Percentiles rank a stretch among this genome's conserved stretches.
These are phyloP conservation scores for Hyaena hyaena DNA, from an alignment of 2,113 vertebrate genomes.

Conservation along the genomic window DNA sequence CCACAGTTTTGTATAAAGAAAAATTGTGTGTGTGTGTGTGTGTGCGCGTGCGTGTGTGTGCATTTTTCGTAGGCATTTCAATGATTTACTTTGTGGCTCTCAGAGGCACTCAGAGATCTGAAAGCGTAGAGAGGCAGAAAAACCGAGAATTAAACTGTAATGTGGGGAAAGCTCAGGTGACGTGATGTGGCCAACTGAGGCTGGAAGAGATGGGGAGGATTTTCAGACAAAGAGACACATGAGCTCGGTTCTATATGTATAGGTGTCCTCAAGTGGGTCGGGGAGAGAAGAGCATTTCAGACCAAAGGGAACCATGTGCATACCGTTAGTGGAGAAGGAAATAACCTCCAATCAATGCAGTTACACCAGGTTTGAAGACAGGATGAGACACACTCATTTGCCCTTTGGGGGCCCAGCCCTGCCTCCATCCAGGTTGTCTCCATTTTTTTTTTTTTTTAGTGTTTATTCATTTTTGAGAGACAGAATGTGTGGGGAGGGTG, in stretches of 20 bases:
- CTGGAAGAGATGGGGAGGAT: neutral
- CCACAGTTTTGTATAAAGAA: neutral
- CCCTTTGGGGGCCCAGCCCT: neutral
- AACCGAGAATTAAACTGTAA: neutral
- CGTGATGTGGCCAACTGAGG: neutral
- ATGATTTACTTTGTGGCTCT: neutral
- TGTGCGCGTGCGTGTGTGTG: neutral
- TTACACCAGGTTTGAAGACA: neutral
- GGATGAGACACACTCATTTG: neutral
- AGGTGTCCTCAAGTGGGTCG: too few species aligned
- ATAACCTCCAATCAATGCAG: rapidly evolving
- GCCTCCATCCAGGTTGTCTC: neutral
- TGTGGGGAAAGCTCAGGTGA: neutral
- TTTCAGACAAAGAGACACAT: neutral
- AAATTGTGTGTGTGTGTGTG: neutral
- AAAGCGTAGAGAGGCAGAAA: neutral
- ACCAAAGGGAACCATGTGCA: neutral
- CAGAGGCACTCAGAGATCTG: neutral
- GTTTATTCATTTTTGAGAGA: too few species aligned
- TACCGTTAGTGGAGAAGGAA: neutral
- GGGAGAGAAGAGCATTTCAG: neutral
- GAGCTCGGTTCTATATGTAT: neutral
- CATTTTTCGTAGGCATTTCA: neutral
- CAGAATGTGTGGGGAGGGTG: too few species aligned
- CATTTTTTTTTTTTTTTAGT: neutral